Evolutionary conservation across 2,888 invertebrate species (phyloP).

Genomic region (Drosophila multiciliata): DNA sequence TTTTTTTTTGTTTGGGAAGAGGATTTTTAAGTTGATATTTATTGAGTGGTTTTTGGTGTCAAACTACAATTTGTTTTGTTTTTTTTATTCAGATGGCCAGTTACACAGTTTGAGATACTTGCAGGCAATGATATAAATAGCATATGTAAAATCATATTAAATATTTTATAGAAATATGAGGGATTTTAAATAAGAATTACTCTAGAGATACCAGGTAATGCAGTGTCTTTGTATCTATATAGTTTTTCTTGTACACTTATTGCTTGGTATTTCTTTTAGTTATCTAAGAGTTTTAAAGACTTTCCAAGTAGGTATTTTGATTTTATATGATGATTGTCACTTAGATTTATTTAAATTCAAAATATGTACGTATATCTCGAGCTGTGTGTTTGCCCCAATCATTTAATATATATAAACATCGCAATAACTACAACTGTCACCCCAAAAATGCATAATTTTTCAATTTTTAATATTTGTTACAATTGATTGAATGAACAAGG

Average conservation of each 20-base stretch:
- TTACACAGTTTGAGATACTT: slow-evolving; percentile 26
- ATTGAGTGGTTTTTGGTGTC: slow-evolving; percentile 31
- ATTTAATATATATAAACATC: slow-evolving; percentile 17
- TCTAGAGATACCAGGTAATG: background rate
- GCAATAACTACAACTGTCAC: slow-evolving; percentile 7
- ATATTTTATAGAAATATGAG: background rate
- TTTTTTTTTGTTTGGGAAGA: slow-evolving; percentile 40
- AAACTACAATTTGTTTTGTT: slow-evolving; percentile 3
- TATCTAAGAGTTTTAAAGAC: background rate
- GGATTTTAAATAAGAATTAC: background rate
- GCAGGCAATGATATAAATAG: background rate
- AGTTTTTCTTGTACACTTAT: background rate
- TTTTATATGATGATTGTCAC: background rate
- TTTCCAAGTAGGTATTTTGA: background rate
- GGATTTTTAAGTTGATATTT: slow-evolving; percentile 63
- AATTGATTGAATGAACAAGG: slow-evolving; percentile 35
- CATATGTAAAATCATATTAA: background rate
- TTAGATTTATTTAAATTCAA: background rate
- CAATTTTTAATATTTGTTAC: slow-evolving; percentile 14
- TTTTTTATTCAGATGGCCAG: background rate
- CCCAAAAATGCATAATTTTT: slow-evolving; percentile 10
- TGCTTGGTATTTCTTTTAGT: background rate
- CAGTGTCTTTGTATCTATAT: background rate
- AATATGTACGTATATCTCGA: slow-evolving; percentile 7
- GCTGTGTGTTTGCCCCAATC: slow-evolving; percentile 18